Conservation (phyloP, 2,888 invertebrate genomes). For the Yponomeuta evonymella region DNA sequence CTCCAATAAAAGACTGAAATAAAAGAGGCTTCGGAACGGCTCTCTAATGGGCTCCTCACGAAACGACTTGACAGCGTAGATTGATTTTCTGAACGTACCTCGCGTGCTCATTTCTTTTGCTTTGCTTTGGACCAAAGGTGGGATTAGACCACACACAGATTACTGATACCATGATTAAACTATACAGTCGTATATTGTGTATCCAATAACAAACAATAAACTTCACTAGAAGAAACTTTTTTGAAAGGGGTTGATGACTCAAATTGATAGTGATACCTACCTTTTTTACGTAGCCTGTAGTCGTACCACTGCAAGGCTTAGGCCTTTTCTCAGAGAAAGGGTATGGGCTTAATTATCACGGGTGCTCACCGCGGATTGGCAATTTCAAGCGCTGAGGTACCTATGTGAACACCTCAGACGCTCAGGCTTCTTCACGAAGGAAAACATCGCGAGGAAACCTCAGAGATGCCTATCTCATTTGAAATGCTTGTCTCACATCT, state of each 20-base stretch:
- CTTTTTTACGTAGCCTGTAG: no score
- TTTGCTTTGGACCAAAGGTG: background rate
- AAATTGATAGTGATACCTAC: no score
- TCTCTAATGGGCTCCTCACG: conserved; percentile 12
- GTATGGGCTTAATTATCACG: no score
- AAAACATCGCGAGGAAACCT: no score
- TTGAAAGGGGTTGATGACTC: background rate
- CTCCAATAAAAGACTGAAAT: conserved; percentile 2
- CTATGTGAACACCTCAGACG: no score
- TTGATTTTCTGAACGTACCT: conserved; percentile 9
- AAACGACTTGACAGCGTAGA: conserved; percentile 11
- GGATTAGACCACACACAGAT: background rate
- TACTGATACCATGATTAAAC: background rate
- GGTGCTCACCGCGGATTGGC: no score
- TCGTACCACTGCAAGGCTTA: no score
- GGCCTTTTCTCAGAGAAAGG: no score
- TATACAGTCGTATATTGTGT: background rate
- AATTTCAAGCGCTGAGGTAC: no score
- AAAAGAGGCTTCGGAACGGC: conserved; percentile 5
- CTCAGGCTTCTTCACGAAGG: no score
- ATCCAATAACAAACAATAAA: background rate
- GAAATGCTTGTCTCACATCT: no score
- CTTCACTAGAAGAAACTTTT: background rate
- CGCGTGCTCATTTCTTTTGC: background rate
- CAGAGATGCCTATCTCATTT: no score